A percentile compares a stretch with the other conserved stretches of the same genome.
These are phyloP conservation scores for Syrrhaptes paradoxus DNA, from an alignment of 2,113 vertebrate species.

Conservation along the genomic window DNA sequence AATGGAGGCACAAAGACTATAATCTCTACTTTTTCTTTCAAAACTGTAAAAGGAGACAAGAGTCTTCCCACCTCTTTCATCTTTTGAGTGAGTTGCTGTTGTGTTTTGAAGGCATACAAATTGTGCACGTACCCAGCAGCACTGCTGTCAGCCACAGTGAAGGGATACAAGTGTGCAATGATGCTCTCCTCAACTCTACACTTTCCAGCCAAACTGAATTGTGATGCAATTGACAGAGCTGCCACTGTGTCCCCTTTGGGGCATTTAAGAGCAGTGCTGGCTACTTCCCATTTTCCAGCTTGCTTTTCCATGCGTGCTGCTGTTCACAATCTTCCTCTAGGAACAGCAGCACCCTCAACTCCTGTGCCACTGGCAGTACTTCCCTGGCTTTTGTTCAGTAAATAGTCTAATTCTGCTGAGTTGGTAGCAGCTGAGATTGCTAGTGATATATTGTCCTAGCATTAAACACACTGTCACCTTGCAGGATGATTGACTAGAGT, in stretches of 20 bases:
- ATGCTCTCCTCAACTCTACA: background rate
- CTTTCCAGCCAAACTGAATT: background rate
- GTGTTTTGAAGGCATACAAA: background rate
- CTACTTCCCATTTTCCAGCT: background rate
- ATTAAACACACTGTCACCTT: conserved; percentile 37
- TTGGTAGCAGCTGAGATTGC: conserved; percentile 31
- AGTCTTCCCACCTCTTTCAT: background rate
- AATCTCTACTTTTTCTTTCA: background rate
- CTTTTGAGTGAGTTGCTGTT: background rate
- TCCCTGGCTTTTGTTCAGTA: conserved; percentile 22
- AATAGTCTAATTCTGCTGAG: conserved; percentile 38
- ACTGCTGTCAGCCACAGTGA: background rate
- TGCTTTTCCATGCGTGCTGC: background rate
- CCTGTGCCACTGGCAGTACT: background rate
- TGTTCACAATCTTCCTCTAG: background rate
- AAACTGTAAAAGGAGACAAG: background rate
- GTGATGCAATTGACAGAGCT: background rate
- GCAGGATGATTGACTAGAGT: conserved; percentile 55
- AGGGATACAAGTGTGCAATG: fast-evolving
- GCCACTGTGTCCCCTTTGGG: background rate
- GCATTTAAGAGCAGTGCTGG: background rate
- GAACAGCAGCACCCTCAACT: background rate
- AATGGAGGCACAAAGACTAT: background rate
- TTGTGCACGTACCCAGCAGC: fast-evolving
- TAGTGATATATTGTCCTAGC: conserved; percentile 53